phyloP scores from a whole-genome alignment of 2,113 vertebrate genomes.

The Apodemus sylvaticus region DNA sequence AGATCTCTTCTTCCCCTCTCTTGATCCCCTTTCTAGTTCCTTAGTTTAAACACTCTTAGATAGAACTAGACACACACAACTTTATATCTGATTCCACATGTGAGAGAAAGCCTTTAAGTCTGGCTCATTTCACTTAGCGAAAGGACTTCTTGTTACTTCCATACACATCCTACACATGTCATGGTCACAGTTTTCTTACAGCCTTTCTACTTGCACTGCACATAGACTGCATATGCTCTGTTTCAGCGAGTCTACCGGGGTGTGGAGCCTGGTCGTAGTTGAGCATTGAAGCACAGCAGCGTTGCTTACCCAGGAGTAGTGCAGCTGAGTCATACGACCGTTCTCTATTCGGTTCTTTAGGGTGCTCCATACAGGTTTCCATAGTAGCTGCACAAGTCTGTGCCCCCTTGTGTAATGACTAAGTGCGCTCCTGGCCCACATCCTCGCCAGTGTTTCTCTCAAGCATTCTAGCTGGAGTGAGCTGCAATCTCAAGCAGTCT shows the following conservation, averaged over 20 bases:
- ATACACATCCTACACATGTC: too few relatives aligned
- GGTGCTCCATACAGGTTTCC: background rate
- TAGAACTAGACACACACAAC: background rate
- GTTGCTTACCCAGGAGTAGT: background rate
- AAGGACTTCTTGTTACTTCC: too few relatives aligned
- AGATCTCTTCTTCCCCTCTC: background rate
- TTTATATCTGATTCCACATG: background rate
- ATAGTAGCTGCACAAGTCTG: background rate
- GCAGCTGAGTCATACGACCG: too few relatives aligned
- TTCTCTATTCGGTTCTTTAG: background rate
- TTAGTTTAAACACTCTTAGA: background rate
- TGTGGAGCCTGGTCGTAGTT: background rate
- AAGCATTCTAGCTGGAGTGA: background rate
- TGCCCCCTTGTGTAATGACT: too few relatives aligned
- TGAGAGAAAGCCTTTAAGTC: background rate
- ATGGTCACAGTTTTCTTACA: background rate
- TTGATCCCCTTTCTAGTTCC: background rate
- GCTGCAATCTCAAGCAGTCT: background rate
- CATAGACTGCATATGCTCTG: background rate
- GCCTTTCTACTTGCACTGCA: background rate
- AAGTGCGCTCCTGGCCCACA: too few relatives aligned
- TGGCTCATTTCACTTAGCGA: background rate
- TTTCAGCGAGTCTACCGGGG: background rate
- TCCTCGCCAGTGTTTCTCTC: background rate
- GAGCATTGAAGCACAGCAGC: background rate